Conservation (phyloP, 1,140 invertebrate species). For the Caenorhabditis brenneri region DNA sequence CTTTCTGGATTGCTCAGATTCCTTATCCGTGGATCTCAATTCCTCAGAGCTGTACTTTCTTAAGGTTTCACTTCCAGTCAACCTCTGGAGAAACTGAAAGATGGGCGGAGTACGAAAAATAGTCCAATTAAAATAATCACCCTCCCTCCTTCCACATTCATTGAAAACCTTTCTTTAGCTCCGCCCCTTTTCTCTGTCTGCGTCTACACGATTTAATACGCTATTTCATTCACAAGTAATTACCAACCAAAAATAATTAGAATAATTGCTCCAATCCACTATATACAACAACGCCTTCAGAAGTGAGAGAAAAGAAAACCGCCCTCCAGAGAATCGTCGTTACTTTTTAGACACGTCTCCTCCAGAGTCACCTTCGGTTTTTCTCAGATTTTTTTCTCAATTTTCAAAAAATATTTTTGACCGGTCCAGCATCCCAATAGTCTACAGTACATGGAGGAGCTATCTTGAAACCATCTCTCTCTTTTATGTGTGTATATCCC, state of each 20-base stretch:
- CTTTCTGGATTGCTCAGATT: too few relatives aligned
- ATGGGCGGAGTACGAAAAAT: background rate
- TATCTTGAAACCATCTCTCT: too few relatives aligned
- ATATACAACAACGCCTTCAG: background rate
- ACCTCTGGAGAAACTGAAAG: too few relatives aligned
- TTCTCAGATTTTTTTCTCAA: background rate
- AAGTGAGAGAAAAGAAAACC: background rate
- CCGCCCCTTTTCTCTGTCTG: slow-evolving; percentile 14
- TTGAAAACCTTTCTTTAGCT: background rate
- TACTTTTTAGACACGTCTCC: background rate
- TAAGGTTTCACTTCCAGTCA: too few relatives aligned
- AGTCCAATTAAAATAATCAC: slow-evolving; percentile 20
- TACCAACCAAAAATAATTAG: slow-evolving; percentile 41
- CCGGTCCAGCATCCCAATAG: too few relatives aligned
- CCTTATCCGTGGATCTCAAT: too few relatives aligned
- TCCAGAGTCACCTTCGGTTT: background rate
- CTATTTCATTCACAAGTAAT: slow-evolving; percentile 30
- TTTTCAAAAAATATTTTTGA: too few relatives aligned
- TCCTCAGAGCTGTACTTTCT: too few relatives aligned
- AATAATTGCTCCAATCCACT: slow-evolving; percentile 34
- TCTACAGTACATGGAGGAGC: too few relatives aligned
- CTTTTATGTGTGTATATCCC: too few relatives aligned
- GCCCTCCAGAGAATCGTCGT: background rate
- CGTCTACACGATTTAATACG: background rate
- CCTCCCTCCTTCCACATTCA: too few relatives aligned